Base-by-base conservation (phyloP, 1,140 invertebrate genomes). In the Heliothis subflexa region DNA sequence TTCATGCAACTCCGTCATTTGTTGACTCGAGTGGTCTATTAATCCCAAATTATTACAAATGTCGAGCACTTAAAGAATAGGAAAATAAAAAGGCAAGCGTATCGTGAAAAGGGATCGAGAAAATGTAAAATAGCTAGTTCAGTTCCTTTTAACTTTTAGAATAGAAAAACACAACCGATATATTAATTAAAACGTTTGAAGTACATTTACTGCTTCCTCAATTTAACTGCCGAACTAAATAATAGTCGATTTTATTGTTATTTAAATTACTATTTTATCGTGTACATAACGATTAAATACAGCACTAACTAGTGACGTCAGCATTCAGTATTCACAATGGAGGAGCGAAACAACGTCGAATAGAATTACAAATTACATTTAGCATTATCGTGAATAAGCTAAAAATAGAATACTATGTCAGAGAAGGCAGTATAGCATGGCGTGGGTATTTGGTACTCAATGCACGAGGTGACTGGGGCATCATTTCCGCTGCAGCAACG, bases 381-480 rank as follows among this genome's bases (percentile, higher is more conserved):
- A 75, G 28, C 73, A 64, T 77, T 77, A 77, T 77, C 61, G 62
- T 61, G 62, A 78, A 72, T 62, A 54, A 54, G 57, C 77, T 78
- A 78, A 70, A 78, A 78, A 78, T 78, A 80, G 78, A 61, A 71
- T 61, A 59, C 52, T 64, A 68, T 76, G 62, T 75, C 59, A 62
- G 73, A 50, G 47, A 61, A 74, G 55, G 45, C 59, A 75, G 49
- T 47, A 21, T 14, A 11, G 50, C 18, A 1, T 45, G 25, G 52
- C 5, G 81, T 84, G 73, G 77, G 78, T 84, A 86, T 86, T 89
- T 84, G 49, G 84, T 88, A 87, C 78, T 87, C 87, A 89, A 88
- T 89, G 85, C 84, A 84, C 85, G 87, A 89, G 87, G 88, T 90
- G 88, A 91, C 83, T 88, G 82, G 85, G 86, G 79, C 88, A 85